Conservation (phyloP, 2,888 invertebrate species). For the Drosophila limbata region DNA sequence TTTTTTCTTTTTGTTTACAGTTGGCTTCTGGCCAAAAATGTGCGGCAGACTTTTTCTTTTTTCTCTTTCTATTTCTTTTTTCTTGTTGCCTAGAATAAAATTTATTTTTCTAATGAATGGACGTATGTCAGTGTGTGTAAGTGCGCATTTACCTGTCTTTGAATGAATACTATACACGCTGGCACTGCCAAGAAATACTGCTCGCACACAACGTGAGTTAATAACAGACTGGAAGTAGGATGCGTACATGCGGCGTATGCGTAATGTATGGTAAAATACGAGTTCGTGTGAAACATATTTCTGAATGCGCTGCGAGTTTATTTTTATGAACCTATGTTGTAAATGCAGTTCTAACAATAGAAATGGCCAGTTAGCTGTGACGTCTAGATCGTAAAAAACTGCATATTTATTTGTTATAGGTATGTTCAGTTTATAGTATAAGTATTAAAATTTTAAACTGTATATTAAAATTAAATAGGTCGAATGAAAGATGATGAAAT, state of each 20-base stretch:
- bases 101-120: constrained; percentile 74
- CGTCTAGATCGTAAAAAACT: constrained; percentile 24
- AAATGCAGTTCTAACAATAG: constrained; percentile 28
- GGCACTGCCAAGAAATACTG: constrained; percentile 39
- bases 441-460: background rate
- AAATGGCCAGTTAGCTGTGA: constrained; percentile 20
- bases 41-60: constrained; percentile 26
- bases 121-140: constrained; percentile 16
- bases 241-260: constrained; percentile 61
- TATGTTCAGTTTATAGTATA: background rate
- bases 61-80: constrained; percentile 1
- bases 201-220: constrained; percentile 59
- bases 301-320: constrained; percentile 29
- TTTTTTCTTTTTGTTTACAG: constrained; percentile 30
- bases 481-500: background rate
- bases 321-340: constrained; percentile 39
- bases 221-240: constrained; percentile 32
- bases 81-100: constrained; percentile 37
- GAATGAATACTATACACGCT: constrained; percentile 48
- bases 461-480: background rate
- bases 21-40: constrained; percentile 66
- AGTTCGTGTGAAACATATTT: constrained; percentile 27
- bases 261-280: constrained; percentile 42
- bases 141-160: constrained; percentile 43
- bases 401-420: background rate